Evolutionary conservation across 2,888 invertebrate genomes (phyloP), one percentile per base, ranked within the genome.

Genomic region (Parapristionchus giblindavisi): DNA sequence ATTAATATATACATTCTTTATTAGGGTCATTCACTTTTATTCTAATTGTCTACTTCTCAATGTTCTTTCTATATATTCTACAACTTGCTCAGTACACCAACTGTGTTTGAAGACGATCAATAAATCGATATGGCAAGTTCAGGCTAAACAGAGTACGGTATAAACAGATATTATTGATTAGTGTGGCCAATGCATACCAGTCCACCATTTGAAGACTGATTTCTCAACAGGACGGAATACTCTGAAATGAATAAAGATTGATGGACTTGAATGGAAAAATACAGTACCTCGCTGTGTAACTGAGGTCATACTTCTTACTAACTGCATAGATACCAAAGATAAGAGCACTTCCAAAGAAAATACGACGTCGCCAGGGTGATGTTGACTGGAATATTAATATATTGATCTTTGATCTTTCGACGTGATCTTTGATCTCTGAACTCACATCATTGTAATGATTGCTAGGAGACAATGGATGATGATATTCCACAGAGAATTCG

Each of bases 251-350:
- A 14, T 27, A 32, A n/a, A n/a, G n/a, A 43, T 43, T 43, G 24
- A 29, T 1, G 29, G 43, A 36, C 40, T 43, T 5, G 43, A 40
- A 36, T 6, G 29, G 63, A 65, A 43, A 14, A 29, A 43, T 48
- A 51, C 48, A 32, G 66, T 66, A 70, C 70, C 70, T 75, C 5
- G 78, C 80, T 17, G 77, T 76, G 73, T 76, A 74, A 36, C 77
- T 77, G 17, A 80, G 72, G 27, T 76, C 70, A 74, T 80, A 80
- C 70, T 80, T 78, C 72, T 77, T 71, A 61, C 78, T 78, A 52
- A 76, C 77, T 3, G 78, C 78, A 43, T 76, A 77, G 61, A 80
- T 75, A n/a, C 80, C 80, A 65, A 77, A 71, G 52, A 76, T 52
- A 34, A 80, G 60, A 27, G 75, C 76, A 8, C 72, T 36, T 0